Evolutionary conservation across 2,113 vertebrate genomes (phyloP), one percentile per base, ranked within the genome.

Genomic region (Dissostichus mawsoni): DNA sequence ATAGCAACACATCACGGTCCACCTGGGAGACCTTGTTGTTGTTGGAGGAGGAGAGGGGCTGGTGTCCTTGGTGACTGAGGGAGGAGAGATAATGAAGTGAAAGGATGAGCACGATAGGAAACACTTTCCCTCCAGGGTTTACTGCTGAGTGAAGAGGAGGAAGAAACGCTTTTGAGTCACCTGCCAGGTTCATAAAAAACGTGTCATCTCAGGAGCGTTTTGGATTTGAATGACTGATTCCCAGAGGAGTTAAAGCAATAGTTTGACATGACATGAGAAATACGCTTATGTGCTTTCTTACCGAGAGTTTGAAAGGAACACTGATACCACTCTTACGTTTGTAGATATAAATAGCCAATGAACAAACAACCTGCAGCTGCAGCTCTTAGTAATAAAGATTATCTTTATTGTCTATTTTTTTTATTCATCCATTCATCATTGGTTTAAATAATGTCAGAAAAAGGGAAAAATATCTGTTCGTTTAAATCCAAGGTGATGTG

Each of bases 11-110:
- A 85, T 77, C 57, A 62, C 61, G 74, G 65, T 92, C 91, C 92
- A 94, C 90, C 85, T 92, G 91, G 92, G 92, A 94, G 84, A 77
- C 55, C 79, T 90, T 94, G 93, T 95, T 95, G 92, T 93, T 93
- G 86, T 77, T 83, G 71, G 73, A 78, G 81, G 80, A 83, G 80
- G 85, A 84, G 78, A 70, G 73, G 61, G 87, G 74, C 82, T 79
- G 76, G 44, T 20, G 93, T 95, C 95, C 94, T 95, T 93, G 90
- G 93, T 93, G 95, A 94, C 91, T 86, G 88, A 81, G 83, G 76
- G 81, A 90, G 90, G 83, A 78, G 77, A 90, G 83, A 90, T 94
- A 94, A 94, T 89, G 91, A 93, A 92, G 93, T 90, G 69, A 84
- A 85, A 88, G 83, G 91, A 89, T 64, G 75, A 92, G 81, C 76